Evolutionary conservation across 2,888 invertebrate genomes (phyloP).

Genomic region (Eumacrocentrus americanus): DNA sequence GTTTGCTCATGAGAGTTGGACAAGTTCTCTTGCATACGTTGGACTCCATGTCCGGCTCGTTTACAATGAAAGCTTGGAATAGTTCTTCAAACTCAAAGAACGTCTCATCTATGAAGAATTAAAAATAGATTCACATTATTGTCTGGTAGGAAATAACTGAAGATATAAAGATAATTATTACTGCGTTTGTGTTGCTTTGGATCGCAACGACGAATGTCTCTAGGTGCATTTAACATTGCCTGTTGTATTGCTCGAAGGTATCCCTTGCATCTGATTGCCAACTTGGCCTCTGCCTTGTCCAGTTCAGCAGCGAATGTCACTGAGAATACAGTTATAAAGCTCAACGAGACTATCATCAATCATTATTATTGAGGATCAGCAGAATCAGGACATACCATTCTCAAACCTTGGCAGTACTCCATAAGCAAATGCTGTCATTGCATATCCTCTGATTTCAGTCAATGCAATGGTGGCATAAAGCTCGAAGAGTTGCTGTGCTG

Average conservation of each 20-base stretch:
- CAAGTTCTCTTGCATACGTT: background rate
- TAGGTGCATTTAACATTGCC: background rate
- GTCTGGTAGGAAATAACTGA: background rate
- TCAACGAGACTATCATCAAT: too few species aligned
- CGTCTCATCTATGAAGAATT: background rate
- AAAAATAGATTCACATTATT: background rate
- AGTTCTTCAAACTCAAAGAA: background rate
- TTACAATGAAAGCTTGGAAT: background rate
- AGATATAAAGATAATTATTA: too few species aligned
- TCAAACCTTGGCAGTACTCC: background rate
- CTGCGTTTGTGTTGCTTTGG: background rate
- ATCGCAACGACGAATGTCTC: conserved; percentile 8
- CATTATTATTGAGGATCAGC: too few species aligned
- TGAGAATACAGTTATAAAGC: background rate
- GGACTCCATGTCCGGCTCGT: background rate
- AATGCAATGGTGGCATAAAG: conserved; percentile 2
- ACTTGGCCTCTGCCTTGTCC: background rate
- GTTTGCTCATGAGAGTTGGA: background rate
- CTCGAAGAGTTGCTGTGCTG: background rate
- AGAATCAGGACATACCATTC: too few species aligned
- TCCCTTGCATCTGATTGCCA: background rate
- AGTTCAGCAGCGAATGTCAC: background rate
- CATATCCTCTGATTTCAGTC: background rate
- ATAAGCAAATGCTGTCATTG: background rate
- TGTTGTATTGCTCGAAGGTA: background rate